Evolutionary conservation across 2,113 vertebrate genomes (phyloP), one percentile per base, ranked within the genome.

Genomic region (Neomonachus schauinslandi): DNA sequence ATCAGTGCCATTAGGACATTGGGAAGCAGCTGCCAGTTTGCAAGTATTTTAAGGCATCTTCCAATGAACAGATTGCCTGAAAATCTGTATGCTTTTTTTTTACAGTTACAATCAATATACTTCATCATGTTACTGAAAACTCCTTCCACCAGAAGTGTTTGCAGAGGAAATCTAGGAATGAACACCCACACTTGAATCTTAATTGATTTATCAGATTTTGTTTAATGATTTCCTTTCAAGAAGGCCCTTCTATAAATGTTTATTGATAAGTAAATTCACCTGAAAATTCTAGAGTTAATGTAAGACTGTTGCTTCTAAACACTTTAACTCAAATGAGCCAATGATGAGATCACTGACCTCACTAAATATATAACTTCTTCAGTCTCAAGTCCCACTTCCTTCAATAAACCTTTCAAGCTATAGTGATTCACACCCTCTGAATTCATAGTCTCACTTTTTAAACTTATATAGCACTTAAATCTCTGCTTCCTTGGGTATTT

Each of bases 31-130:
- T 91, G n/a, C n/a, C 65, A 89, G 24, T 96, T 95, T 95, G 53
- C 42, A 85, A 93, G 31, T 33, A 82, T 88, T 95, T 94, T 92
- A 94, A 97, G 51, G 22, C 31, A 72, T 84, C 31, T 88, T 82
- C 93, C 89, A 94, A 86, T 79, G 79, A 96, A 89, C 72, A 95
- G 65, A 95, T 28, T 96, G 76, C 69, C 81, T 97, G 13, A 95
- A 96, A 97, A 82, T 94, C 84, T 91, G 71, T 89, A 97, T 22
- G 9, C 28, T 91, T 89, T 94, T 51, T 51, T 77, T 97, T 93
- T 67, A 94, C n/a, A 95, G 76, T 96, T 92, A 82, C 36, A 92
- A 95, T 95, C 91, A 97, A 81, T 95, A 91, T 15, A 49, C 14
- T 91, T 87, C 55, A 87, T 57, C 21, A 26, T 89, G 39, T 71